Evolutionary conservation across 1,140 invertebrate species (phyloP).

Genomic region (Bombus huntii): DNA sequence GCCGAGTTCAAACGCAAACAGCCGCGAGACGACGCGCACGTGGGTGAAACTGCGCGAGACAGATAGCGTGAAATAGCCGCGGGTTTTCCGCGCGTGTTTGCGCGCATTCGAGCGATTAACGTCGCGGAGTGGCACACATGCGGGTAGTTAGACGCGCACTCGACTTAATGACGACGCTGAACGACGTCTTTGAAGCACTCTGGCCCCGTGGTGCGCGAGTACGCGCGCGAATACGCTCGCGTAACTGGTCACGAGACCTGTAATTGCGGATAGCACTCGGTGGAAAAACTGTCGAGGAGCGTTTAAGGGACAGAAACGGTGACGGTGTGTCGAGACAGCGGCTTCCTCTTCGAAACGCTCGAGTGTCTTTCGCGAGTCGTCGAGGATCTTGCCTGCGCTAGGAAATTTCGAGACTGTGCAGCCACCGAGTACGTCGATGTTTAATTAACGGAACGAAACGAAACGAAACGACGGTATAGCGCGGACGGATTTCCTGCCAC

Average conservation of each 20-base stretch:
- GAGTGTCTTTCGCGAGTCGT: slow-evolving; percentile 27
- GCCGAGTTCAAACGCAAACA: background rate
- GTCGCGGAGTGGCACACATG: background rate
- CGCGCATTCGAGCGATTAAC: slow-evolving; percentile 41
- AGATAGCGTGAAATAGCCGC: slow-evolving; percentile 6
- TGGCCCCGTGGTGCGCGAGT: background rate
- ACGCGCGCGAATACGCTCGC: slow-evolving; percentile 1
- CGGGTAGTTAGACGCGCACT: slow-evolving; percentile 27
- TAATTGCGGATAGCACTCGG: slow-evolving; percentile 37
- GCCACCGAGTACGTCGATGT: background rate
- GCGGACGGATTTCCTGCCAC: background rate
- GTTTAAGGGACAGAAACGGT: slow-evolving; percentile 22
- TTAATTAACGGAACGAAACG: slow-evolving; percentile 26
- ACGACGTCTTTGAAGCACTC: slow-evolving; percentile 33
- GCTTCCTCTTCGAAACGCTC: background rate
- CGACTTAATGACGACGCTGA: slow-evolving; percentile 49
- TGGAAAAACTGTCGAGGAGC: slow-evolving; percentile 43
- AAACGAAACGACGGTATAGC: background rate
- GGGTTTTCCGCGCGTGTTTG: slow-evolving; percentile 23
- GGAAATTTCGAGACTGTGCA: slow-evolving; percentile 2
- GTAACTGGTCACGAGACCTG: slow-evolving; percentile 26
- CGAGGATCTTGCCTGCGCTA: background rate
- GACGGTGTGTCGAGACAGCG: background rate
- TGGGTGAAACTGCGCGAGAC: background rate
- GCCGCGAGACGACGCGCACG: background rate